Conservation (phyloP, 2,797 vertebrate genomes). For the Erethizon dorsatum region DNA sequence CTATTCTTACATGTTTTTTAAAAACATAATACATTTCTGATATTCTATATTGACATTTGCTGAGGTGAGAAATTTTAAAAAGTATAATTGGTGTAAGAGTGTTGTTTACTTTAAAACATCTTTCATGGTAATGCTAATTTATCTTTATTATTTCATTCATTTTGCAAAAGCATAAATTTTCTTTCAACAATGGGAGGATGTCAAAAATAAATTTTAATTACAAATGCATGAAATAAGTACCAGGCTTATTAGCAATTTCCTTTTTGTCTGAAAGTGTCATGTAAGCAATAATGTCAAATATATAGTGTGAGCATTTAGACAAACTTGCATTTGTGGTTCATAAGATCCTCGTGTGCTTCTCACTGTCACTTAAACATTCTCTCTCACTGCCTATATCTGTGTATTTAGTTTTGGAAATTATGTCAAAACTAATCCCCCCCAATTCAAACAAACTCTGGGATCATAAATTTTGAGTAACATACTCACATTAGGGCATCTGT, state of each 20-base stretch:
- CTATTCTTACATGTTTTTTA: neutral
- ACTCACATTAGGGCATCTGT: neutral
- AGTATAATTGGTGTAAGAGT: neutral
- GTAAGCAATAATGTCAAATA: neutral
- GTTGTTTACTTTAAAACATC: slow-evolving; percentile 29
- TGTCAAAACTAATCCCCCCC: neutral
- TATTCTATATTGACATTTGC: neutral
- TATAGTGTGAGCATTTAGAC: neutral
- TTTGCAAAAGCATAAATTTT: neutral
- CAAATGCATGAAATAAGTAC: neutral
- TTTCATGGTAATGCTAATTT: slow-evolving; percentile 20
- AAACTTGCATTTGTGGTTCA: neutral
- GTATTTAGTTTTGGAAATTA: slow-evolving; percentile 8
- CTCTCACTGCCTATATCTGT: neutral
- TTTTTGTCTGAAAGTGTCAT: neutral
- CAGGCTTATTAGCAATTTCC: neutral
- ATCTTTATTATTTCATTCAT: neutral
- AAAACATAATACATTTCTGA: slow-evolving; percentile 5
- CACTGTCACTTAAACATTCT: neutral
- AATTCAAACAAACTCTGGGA: neutral
- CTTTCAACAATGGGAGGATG: neutral
- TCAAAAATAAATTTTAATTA: slow-evolving; percentile 20
- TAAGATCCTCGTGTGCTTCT: neutral
- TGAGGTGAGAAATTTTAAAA: neutral
- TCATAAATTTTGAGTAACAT: neutral